Evolutionary conservation across 2,113 vertebrate genomes (phyloP).

Genomic region (Cyanoderma ruficeps): DNA sequence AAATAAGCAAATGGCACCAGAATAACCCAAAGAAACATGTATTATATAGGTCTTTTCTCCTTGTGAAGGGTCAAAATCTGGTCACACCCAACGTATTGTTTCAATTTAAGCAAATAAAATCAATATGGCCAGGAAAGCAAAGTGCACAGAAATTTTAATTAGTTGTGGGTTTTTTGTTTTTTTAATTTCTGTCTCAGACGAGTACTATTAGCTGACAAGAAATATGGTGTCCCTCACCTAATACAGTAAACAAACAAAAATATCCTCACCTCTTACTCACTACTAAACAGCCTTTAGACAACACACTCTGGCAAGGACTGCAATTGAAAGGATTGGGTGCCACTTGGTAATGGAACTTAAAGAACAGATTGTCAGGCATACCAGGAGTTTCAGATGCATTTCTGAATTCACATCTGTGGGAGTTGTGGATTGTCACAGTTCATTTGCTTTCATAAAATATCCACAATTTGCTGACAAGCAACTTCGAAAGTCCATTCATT

Average conservation of each 20-base stretch:
- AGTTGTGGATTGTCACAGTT: slow-evolving; percentile 86
- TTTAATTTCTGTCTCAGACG: slow-evolving; percentile 71
- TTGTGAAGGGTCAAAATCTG: slow-evolving; percentile 78
- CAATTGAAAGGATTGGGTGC: slow-evolving; percentile 77
- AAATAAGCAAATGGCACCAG: slow-evolving; percentile 80
- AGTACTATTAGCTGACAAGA: slow-evolving; percentile 78
- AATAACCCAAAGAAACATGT: slow-evolving; percentile 79
- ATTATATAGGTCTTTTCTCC: slow-evolving; percentile 80
- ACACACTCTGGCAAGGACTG: slow-evolving; percentile 74
- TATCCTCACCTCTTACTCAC: slow-evolving; percentile 76
- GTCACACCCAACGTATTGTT: slow-evolving; percentile 80
- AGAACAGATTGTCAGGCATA: slow-evolving; percentile 86
- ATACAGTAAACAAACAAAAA: slow-evolving; percentile 78
- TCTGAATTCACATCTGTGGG: slow-evolving; percentile 84
- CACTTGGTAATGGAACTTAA: slow-evolving; percentile 82
- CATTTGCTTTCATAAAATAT: slow-evolving; percentile 81
- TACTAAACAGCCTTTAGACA: slow-evolving; percentile 78
- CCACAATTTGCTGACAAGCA: slow-evolving; percentile 84
- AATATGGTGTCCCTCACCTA: slow-evolving; percentile 79
- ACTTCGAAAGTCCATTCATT: slow-evolving; percentile 80
- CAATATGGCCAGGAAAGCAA: slow-evolving; percentile 83
- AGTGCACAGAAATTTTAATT: slow-evolving; percentile 86
- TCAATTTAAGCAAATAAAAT: slow-evolving; percentile 86
- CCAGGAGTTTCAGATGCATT: slow-evolving; percentile 80
- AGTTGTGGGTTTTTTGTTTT: slow-evolving; percentile 68